These are phyloP conservation scores for Frankliniella intonsa DNA, from an alignment of 2,888 invertebrate species.

Conservation along the genomic window DNA sequence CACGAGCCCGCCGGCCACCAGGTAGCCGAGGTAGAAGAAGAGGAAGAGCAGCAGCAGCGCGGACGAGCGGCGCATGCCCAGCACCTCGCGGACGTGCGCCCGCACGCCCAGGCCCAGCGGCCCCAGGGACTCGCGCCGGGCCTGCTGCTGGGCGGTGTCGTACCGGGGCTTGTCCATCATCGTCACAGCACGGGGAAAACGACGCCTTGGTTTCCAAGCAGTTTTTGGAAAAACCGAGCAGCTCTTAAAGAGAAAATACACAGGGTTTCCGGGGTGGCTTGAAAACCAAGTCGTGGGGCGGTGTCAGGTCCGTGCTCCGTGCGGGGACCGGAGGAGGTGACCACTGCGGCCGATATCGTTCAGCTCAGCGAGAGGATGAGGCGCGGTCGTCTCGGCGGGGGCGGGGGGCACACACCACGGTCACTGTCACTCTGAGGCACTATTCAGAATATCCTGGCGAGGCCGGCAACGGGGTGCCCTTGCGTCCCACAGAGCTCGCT, in stretches of 20 bases:
- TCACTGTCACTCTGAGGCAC: not conserved
- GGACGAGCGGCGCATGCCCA: constrained; percentile 54
- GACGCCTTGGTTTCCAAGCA: too few species aligned
- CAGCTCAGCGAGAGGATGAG: too few species aligned
- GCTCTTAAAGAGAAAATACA: too few species aligned
- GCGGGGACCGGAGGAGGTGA: too few species aligned
- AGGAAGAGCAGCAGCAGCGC: constrained; percentile 54
- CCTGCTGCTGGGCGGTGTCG: not conserved
- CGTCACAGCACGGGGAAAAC: too few species aligned
- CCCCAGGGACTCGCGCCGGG: not conserved
- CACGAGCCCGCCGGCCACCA: constrained; percentile 61
- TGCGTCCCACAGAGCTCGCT: not conserved
- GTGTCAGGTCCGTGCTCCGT: too few species aligned
- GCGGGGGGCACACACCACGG: not conserved
- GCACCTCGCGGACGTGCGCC: constrained; percentile 40
- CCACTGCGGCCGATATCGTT: too few species aligned
- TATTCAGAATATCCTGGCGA: not conserved
- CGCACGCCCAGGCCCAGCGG: constrained; percentile 21
- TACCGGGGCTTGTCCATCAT: not conserved
- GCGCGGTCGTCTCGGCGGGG: not conserved
- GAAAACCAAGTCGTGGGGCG: too few species aligned
- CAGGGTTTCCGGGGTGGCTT: too few species aligned
- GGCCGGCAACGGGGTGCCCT: not conserved
- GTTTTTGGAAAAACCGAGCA: too few species aligned
- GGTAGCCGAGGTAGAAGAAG: constrained; percentile 57